These are phyloP conservation scores for Tenthredo livida DNA, from an alignment of 2,888 invertebrate species.

Conservation along the genomic window DNA sequence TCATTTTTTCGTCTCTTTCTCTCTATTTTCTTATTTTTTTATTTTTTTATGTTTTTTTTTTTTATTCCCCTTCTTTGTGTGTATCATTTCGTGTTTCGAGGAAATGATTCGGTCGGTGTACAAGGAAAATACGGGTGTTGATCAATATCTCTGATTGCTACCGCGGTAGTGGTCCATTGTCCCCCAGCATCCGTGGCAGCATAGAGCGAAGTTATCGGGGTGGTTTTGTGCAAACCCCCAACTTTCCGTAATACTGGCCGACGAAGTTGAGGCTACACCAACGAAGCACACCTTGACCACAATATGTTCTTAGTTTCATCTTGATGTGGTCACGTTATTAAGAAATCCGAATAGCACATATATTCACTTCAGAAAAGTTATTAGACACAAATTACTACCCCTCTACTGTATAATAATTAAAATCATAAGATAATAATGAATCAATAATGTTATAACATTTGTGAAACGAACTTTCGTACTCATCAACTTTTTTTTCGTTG, in stretches of 20 bases:
- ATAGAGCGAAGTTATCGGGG: slow-evolving; percentile 12
- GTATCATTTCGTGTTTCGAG: background rate
- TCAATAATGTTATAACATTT: background rate
- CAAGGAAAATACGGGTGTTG: slow-evolving; percentile 35
- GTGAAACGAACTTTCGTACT: background rate
- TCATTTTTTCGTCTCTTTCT: background rate
- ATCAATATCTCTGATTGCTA: slow-evolving; percentile 49
- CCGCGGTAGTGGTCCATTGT: slow-evolving; percentile 37
- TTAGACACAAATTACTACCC: background rate
- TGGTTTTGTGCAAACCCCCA: slow-evolving; percentile 18
- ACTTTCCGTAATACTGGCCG: slow-evolving; percentile 6
- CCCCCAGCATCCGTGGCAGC: slow-evolving; percentile 17
- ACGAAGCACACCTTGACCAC: background rate
- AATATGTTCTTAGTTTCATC: background rate
- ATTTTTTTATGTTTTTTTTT: background rate
- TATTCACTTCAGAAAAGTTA: background rate
- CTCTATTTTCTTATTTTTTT: background rate
- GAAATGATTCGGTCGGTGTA: slow-evolving; percentile 18
- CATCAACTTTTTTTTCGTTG: too few relatives aligned
- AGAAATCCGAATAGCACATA: background rate
- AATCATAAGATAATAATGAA: background rate
- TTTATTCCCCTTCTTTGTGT: background rate
- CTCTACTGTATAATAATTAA: background rate
- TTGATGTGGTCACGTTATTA: slow-evolving; percentile 9
- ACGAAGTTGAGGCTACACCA: background rate